Percentiles rank a stretch among this genome's conserved stretches.
phyloP scores from a whole-genome alignment of 2,888 invertebrate species.

The Fragum sueziense region DNA sequence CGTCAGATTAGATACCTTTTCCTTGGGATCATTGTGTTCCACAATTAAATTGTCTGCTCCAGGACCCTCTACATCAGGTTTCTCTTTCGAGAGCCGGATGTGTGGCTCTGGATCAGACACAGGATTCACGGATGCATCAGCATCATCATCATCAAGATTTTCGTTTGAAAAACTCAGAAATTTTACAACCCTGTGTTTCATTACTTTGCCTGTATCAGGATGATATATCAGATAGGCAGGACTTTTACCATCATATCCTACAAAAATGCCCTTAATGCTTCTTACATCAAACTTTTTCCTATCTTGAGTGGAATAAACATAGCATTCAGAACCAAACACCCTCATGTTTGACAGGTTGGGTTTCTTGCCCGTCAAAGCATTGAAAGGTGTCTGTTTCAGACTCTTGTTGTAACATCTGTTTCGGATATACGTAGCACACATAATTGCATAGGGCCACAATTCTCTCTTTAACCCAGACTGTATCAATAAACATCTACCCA shows the following conservation, averaged over 20 bases:
- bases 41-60: not conserved
- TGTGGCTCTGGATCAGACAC: not conserved
- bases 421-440: too few relatives aligned
- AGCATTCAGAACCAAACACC: too few relatives aligned
- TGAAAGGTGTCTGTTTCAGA: too few relatives aligned
- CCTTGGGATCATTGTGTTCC: slow-evolving; percentile 17
- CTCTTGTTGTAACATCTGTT: too few relatives aligned
- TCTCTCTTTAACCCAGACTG: too few relatives aligned
- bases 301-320: too few relatives aligned
- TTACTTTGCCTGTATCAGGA: slow-evolving; percentile 34
- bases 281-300: not conserved
- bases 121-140: not conserved
- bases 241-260: slow-evolving; percentile 46
- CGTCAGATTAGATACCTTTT: not conserved
- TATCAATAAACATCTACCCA: too few relatives aligned
- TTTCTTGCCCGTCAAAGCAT: too few relatives aligned
- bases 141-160: slow-evolving; percentile 19
- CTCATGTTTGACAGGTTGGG: too few relatives aligned
- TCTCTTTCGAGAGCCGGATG: slow-evolving; percentile 4
- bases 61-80: not conserved
- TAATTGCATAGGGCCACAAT: too few relatives aligned
- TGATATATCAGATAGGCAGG: slow-evolving; percentile 45
- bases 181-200: slow-evolving; percentile 29
- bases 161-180: slow-evolving; percentile 14
- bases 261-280: slow-evolving; percentile 45